Evolutionary conservation across 2,888 invertebrate species (phyloP).

Genomic region (Neoscelio sp.): DNA sequence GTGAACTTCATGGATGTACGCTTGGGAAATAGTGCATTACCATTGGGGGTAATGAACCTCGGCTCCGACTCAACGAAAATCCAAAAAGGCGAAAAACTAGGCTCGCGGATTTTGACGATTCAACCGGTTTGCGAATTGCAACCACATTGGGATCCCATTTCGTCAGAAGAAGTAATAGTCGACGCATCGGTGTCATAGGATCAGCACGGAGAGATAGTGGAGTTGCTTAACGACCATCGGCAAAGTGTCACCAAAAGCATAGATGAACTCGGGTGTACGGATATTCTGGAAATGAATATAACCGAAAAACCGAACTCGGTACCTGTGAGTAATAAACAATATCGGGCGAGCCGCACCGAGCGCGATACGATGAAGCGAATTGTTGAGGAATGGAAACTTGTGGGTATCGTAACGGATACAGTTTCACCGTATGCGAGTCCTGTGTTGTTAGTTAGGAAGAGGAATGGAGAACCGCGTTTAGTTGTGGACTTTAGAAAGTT

Average conservation of each 20-base stretch:
- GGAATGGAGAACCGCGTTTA: conserved; percentile 56
- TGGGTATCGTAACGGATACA: conserved; percentile 56
- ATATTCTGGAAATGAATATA: conserved; percentile 36
- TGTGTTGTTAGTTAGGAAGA: conserved; percentile 60
- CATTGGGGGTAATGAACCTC: too few relatives aligned
- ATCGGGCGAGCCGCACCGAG: conserved; percentile 32
- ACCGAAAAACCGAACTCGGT: conserved; percentile 5
- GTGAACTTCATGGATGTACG: too few relatives aligned
- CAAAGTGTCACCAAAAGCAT: neutral
- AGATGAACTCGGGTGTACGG: neutral
- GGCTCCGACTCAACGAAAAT: neutral
- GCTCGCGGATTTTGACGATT: neutral
- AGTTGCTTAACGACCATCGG: neutral
- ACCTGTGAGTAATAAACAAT: conserved; percentile 40
- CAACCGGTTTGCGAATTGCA: neutral
- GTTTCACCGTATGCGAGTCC: conserved; percentile 61
- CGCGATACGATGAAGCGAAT: conserved; percentile 50
- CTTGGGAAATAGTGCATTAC: too few relatives aligned
- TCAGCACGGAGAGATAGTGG: neutral
- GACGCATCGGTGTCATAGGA: neutral
- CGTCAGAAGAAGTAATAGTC: neutral
- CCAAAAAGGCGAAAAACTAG: neutral
- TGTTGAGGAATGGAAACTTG: conserved; percentile 52
- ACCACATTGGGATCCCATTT: neutral
- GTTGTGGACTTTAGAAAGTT: conserved; percentile 51